These are phyloP conservation scores for Clarias magur DNA, from an alignment of 2,113 vertebrate genomes.

Conservation along the genomic window DNA sequence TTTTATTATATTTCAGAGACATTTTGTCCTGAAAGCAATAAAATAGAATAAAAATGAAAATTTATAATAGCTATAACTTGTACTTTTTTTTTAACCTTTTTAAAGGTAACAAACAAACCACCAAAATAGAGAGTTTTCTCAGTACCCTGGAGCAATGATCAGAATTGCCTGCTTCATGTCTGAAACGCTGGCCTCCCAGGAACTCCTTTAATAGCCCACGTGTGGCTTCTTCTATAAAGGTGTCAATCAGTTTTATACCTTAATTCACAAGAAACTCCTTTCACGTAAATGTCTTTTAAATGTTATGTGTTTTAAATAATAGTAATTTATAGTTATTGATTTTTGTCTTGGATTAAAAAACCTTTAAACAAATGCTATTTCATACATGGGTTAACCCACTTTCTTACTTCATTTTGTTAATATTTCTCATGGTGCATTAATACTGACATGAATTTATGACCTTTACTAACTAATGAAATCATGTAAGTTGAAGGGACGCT, in stretches of 20 bases:
- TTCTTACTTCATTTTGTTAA: not conserved
- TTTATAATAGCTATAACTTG: not conserved
- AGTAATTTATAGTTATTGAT: not conserved
- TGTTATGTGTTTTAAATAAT: not conserved
- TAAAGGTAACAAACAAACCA: not conserved
- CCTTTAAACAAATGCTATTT: not conserved
- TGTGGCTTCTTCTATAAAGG: too few species aligned
- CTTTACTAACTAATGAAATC: not conserved
- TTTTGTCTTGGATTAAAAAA: not conserved
- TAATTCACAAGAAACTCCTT: too few species aligned
- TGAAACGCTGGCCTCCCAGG: too few species aligned
- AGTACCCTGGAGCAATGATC: too few species aligned
- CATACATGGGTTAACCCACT: not conserved
- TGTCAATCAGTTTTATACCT: too few species aligned
- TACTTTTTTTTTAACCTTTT: not conserved
- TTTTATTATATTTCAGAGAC: not conserved
- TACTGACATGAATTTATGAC: not conserved
- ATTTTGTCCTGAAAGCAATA: not conserved
- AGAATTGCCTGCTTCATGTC: too few species aligned
- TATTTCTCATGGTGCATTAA: not conserved
- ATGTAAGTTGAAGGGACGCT: not conserved
- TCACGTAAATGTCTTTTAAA: too few species aligned
- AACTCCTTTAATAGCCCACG: too few species aligned
- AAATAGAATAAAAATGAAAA: not conserved
- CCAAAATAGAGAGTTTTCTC: too few species aligned